Base-by-base conservation (phyloP, 2,888 invertebrate species). In the Sacculina carcini region DNA sequence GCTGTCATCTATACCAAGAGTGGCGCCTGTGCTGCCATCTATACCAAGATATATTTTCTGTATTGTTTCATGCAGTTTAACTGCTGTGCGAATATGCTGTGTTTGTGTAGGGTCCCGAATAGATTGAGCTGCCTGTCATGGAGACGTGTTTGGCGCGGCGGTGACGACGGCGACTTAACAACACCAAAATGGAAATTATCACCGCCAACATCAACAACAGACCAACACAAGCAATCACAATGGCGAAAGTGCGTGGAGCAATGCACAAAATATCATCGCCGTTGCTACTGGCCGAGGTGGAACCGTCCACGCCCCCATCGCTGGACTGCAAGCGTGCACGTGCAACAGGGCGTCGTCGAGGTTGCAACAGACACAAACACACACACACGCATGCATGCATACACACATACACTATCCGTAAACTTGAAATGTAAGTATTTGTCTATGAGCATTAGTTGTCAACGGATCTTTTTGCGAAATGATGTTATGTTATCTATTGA, bases 61-160 rank as follows among this genome's bases (percentile, higher is more conserved):
- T 34, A 10, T 5, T 14, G 21, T 12, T 23, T 24, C 24, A 14
- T 9, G 14, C 2, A 12, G 23, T 7, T 50, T 56, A 59, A 26
- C 58, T 60, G 49, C 60, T 59, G 54, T 61, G 60, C 38, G 59
- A 59, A 69, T 86, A 87, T 55, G 85, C 85, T 59, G 86, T 85
- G 66, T 89, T 87, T 59, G 87, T 86, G 63, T 87, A 89, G 5
- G 87, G 89, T 1, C 87, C 87, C 61, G 86, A 86, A 69, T 89
- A 89, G 54, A 89, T 77, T 6, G 86, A 87, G 62, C 85, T 85
- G 61, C 84, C 60, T 21, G 60, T 61, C 36, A 83, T 82, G 34
- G 59, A 59, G 51, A 80, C 74, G 1, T 79, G 78, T 68, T 85
- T 84, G 57, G 61, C 55, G 63, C 83, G 71, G 64, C 79, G 69